These are phyloP conservation scores for Camponotus vicinus DNA, from an alignment of 1,140 invertebrate genomes.

Conservation along the genomic window DNA sequence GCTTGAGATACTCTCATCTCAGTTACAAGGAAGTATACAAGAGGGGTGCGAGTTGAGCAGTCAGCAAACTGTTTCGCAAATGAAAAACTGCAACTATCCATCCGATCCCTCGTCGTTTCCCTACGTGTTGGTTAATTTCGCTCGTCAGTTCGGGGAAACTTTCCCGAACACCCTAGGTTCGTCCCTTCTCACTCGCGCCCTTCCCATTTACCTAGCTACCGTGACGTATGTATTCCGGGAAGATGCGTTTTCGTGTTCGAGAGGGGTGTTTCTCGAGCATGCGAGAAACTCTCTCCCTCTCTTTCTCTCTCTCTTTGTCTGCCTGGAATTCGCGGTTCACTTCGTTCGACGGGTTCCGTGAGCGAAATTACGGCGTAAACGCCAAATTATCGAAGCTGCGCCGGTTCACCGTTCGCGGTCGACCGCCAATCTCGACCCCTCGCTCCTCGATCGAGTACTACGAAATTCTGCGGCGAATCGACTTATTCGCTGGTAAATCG, in stretches of 20 bases:
- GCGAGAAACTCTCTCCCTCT: background rate
- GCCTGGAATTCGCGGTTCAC: constrained; percentile 42
- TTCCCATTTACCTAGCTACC: background rate
- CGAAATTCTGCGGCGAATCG: constrained; percentile 63
- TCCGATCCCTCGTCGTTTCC: constrained; percentile 40
- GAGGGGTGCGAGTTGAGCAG: constrained; percentile 41
- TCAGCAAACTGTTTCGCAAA: constrained; percentile 45
- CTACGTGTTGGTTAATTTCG: constrained; percentile 35
- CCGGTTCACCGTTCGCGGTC: constrained; percentile 71
- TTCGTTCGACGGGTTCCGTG: constrained; percentile 22
- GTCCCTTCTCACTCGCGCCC: background rate
- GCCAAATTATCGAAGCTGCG: constrained; percentile 68
- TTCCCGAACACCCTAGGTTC: constrained; percentile 30
- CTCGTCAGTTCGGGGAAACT: constrained; percentile 48
- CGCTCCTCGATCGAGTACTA: constrained; percentile 60
- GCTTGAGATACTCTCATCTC: constrained; percentile 23
- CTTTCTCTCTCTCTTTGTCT: constrained; percentile 17
- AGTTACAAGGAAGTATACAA: background rate
- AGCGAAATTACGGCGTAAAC: constrained; percentile 70
- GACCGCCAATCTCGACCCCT: constrained; percentile 69
- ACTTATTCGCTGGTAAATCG: constrained; percentile 66
- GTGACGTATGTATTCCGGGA: constrained; percentile 5
- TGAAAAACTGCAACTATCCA: constrained; percentile 50
- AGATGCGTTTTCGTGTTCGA: constrained; percentile 14
- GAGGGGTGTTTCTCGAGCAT: background rate